A percentile compares a stretch with the other conserved stretches of the same genome.
phyloP scores from a whole-genome alignment of 2,113 vertebrate genomes.

The Tor tambroides region DNA sequence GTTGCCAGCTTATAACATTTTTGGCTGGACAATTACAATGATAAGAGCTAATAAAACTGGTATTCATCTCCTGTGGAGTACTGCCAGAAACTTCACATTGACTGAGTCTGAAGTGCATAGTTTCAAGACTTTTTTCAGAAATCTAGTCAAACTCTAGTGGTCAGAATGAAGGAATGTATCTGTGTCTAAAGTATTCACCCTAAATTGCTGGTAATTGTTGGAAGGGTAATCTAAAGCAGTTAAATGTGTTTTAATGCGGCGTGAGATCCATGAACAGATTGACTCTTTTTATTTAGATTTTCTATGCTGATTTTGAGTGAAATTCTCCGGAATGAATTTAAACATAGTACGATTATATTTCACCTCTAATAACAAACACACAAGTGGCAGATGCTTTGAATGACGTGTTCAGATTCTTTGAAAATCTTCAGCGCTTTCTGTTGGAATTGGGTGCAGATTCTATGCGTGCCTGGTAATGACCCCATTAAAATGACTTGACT shows the following conservation, averaged over 20 bases:
- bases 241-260: not conserved
- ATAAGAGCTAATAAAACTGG: constrained; percentile 57
- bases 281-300: not conserved
- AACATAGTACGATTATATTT: not conserved
- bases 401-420: not conserved
- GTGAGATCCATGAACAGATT: not conserved
- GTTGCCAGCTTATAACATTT: constrained; percentile 58
- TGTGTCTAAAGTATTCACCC: not conserved
- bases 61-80: constrained; percentile 45
- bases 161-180: not conserved
- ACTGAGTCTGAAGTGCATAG: constrained; percentile 60
- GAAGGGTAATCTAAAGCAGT: not conserved
- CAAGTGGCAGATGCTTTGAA: not conserved
- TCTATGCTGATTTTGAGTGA: not conserved
- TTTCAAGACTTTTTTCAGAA: constrained; percentile 57
- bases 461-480: not conserved
- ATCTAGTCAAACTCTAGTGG: not conserved
- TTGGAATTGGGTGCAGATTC: not conserved
- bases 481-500: constrained; percentile 24
- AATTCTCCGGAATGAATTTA: not conserved
- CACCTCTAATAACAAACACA: constrained; percentile 6
- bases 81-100: constrained; percentile 56
- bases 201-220: not conserved
- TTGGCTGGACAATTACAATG: constrained; percentile 57
- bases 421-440: not conserved